Conservation (phyloP, 2,113 vertebrate genomes). For the Gallinago jamesoni region DNA sequence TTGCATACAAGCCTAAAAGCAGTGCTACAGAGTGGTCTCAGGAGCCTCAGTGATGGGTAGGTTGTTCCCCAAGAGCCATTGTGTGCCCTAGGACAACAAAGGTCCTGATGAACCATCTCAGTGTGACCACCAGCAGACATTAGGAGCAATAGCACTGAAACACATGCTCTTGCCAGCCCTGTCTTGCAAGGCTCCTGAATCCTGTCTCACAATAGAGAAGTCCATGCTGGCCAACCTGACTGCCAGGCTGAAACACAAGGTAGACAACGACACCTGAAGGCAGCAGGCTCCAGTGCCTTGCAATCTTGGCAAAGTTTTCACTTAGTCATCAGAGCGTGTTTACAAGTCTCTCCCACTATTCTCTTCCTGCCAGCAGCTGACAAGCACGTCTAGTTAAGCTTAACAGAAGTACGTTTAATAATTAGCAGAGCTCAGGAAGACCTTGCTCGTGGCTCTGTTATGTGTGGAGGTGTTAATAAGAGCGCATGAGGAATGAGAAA, state of each 20-base stretch:
- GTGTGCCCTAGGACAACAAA: background rate
- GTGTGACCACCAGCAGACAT: background rate
- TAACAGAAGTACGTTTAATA: conserved; percentile 36
- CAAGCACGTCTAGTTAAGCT: conserved; percentile 31
- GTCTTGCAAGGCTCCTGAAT: background rate
- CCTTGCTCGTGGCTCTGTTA: conserved; percentile 24
- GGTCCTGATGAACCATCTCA: background rate
- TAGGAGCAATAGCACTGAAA: background rate
- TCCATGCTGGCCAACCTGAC: background rate
- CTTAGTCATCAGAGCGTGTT: background rate
- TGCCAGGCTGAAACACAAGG: background rate
- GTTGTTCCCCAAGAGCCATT: rapidly evolving
- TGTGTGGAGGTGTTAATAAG: conserved; percentile 13
- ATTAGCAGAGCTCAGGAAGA: conserved; percentile 40
- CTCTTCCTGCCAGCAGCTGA: conserved; percentile 39
- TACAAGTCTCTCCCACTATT: conserved; percentile 4
- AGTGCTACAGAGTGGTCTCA: background rate
- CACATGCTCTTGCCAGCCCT: background rate
- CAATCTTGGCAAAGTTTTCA: background rate
- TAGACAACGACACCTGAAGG: conserved; percentile 58
- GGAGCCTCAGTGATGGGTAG: background rate
- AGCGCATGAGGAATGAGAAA: conserved; percentile 9
- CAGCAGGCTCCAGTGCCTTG: background rate
- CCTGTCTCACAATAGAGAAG: background rate
- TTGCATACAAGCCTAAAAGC: background rate